These are phyloP conservation scores for Camponotus floridanus DNA, from an alignment of 1,140 invertebrate species.

Conservation along the genomic window DNA sequence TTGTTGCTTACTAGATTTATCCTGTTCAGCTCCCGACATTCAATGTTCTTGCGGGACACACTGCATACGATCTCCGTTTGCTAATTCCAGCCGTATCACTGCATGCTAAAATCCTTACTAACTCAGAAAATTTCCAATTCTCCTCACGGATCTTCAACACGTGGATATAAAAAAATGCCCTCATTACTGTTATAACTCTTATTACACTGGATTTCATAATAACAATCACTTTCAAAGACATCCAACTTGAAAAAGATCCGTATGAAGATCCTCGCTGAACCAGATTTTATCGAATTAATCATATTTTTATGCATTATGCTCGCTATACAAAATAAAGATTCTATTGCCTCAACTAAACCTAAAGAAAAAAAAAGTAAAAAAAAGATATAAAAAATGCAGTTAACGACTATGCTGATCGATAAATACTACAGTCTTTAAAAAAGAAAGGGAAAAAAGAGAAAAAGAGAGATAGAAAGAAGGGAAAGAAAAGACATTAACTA, in stretches of 20 bases:
- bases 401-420: slow-evolving; percentile 12
- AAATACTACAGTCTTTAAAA: slow-evolving; percentile 24
- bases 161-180: slow-evolving; percentile 65
- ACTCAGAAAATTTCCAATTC: slow-evolving; percentile 69
- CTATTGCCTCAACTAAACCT: slow-evolving; percentile 14
- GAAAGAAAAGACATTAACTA: not conserved
- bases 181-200: slow-evolving; percentile 46
- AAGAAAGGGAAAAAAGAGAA: not conserved
- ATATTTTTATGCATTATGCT: not conserved
- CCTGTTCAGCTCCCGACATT: slow-evolving; percentile 65
- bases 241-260: slow-evolving; percentile 51
- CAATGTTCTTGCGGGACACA: slow-evolving; percentile 64
- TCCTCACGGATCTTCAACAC: slow-evolving; percentile 50
- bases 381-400: slow-evolving; percentile 1
- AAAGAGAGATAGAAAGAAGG: not conserved
- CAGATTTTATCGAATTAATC: slow-evolving; percentile 7
- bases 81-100: slow-evolving; percentile 43
- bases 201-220: slow-evolving; percentile 31
- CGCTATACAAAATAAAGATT: not conserved
- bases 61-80: slow-evolving; percentile 60
- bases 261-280: slow-evolving; percentile 33
- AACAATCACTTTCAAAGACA: slow-evolving; percentile 59
- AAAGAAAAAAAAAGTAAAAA: slow-evolving; percentile 50
- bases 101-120: slow-evolving; percentile 69
- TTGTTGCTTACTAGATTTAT: slow-evolving; percentile 79